Conservation (phyloP, 2,113 vertebrate species). For the Chionis minor region DNA sequence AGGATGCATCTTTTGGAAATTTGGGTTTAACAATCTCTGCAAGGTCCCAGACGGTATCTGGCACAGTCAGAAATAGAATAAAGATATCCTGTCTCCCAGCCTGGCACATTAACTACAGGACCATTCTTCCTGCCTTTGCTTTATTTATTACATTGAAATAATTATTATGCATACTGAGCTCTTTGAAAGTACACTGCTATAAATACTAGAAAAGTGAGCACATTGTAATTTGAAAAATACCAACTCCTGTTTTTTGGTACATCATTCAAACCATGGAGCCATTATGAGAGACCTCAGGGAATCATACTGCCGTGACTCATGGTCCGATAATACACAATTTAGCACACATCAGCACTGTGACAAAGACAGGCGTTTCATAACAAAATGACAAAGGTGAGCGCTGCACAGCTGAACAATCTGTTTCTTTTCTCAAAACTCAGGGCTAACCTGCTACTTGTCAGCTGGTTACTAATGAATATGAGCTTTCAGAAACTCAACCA, state of each 20-base stretch:
- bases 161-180: constrained; percentile 53
- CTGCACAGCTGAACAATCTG: background rate
- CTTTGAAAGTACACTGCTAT: constrained; percentile 56
- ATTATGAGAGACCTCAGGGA: constrained; percentile 28
- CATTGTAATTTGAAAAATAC: constrained; percentile 35
- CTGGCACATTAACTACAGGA: constrained; percentile 42
- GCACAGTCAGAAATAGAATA: constrained; percentile 43
- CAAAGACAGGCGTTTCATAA: background rate
- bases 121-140: constrained; percentile 52
- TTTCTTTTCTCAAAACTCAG: background rate
- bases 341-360: background rate
- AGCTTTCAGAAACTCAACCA: background rate
- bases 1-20: background rate
- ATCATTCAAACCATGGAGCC: constrained; percentile 35
- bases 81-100: constrained; percentile 50
- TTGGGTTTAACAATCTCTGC: background rate
- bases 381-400: background rate
- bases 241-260: background rate
- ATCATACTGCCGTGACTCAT: background rate
- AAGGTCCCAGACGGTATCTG: background rate
- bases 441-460: background rate
- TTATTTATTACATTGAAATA: constrained; percentile 64
- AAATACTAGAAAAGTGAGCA: constrained; percentile 45
- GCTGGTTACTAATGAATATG: background rate
- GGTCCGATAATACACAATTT: background rate